These are phyloP conservation scores for Ellobium chinense DNA, from an alignment of 2,888 invertebrate species.

Conservation along the genomic window DNA sequence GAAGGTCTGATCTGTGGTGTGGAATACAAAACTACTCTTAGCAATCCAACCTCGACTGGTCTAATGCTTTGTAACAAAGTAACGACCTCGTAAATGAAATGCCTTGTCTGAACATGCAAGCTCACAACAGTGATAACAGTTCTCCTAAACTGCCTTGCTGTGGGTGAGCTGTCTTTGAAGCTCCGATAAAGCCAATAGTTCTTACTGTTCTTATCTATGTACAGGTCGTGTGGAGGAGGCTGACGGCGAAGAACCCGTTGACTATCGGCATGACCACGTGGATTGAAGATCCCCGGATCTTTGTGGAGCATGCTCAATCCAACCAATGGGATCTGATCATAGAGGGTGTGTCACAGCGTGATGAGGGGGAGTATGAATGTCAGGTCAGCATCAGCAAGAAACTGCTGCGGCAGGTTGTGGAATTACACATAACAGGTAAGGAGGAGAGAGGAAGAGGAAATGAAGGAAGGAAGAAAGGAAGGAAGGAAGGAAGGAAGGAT, in stretches of 20 bases:
- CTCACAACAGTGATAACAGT: too few relatives aligned
- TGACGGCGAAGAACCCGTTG: slow-evolving; percentile 48
- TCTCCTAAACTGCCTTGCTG: too few relatives aligned
- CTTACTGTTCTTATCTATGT: background rate
- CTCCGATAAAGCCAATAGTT: too few relatives aligned
- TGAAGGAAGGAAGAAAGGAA: background rate
- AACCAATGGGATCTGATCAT: slow-evolving; percentile 54
- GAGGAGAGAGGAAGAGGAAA: background rate
- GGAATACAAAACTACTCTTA: too few relatives aligned
- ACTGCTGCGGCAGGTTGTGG: slow-evolving; percentile 47
- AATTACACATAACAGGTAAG: slow-evolving; percentile 49
- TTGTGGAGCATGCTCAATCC: slow-evolving; percentile 47
- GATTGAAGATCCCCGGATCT: slow-evolving; percentile 51
- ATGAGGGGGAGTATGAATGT: slow-evolving; percentile 54
- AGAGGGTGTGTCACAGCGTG: slow-evolving; percentile 41
- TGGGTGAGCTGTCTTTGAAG: too few relatives aligned
- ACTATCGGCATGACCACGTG: slow-evolving; percentile 54
- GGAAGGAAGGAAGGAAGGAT: too few relatives aligned
- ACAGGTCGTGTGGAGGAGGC: slow-evolving; percentile 53
- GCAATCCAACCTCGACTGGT: too few relatives aligned
- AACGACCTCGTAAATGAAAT: too few relatives aligned
- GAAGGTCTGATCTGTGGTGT: too few relatives aligned
- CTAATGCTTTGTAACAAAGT: too few relatives aligned
- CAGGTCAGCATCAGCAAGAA: slow-evolving; percentile 53
- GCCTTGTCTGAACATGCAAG: too few relatives aligned